phyloP scores from a whole-genome alignment of 2,113 vertebrate species.

The Sialia sialis region DNA sequence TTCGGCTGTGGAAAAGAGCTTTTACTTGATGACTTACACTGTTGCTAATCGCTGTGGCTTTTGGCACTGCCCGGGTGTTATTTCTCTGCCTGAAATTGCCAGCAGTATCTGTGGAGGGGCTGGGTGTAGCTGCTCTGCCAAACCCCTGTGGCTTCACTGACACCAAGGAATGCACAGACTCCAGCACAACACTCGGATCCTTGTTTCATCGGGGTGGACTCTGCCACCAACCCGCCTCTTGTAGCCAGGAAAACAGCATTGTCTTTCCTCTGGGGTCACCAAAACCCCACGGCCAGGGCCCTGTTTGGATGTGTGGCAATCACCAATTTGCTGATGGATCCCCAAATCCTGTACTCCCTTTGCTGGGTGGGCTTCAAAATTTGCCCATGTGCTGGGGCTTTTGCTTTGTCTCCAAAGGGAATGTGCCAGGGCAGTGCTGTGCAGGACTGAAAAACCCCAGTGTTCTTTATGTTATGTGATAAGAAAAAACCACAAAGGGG shows the following conservation, averaged over 20 bases:
- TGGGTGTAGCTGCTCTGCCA: slow-evolving; percentile 60
- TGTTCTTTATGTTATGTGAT: not conserved
- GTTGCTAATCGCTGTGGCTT: slow-evolving; percentile 52
- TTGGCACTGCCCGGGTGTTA: slow-evolving; percentile 43
- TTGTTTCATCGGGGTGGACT: not conserved
- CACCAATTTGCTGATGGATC: not conserved
- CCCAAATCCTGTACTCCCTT: not conserved
- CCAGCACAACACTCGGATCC: slow-evolving; percentile 24
- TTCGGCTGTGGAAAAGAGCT: slow-evolving; percentile 53
- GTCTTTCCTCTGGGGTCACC: not conserved
- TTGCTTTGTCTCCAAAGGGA: not conserved
- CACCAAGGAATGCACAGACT: slow-evolving; percentile 46
- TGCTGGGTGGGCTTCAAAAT: not conserved
- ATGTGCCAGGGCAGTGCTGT: not conserved
- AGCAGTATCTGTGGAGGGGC: not conserved
- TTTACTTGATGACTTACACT: slow-evolving; percentile 53
- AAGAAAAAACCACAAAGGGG: not conserved
- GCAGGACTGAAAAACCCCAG: not conserved
- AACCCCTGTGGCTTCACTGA: slow-evolving; percentile 59
- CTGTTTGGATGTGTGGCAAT: not conserved
- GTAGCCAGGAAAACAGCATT: not conserved
- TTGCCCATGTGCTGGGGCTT: not conserved
- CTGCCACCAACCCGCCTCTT: not conserved
- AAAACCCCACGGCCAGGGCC: no score
- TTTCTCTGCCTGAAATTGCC: slow-evolving; percentile 4